These are phyloP conservation scores for Synergus laeviventris DNA, from an alignment of 2,888 invertebrate genomes.

Conservation along the genomic window DNA sequence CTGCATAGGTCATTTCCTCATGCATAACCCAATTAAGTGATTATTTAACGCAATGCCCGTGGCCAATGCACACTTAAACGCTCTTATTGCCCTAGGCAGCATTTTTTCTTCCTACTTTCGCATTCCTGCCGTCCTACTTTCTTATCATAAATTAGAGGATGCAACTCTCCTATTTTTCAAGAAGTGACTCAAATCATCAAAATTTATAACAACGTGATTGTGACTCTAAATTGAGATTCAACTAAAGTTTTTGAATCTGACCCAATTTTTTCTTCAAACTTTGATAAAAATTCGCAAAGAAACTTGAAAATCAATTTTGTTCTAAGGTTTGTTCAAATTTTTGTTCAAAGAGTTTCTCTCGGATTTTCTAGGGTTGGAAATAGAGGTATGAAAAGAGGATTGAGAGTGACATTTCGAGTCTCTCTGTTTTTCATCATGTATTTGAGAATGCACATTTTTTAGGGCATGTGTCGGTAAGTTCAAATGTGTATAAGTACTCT, in stretches of 20 bases:
- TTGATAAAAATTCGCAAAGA: background rate
- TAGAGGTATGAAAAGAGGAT: background rate
- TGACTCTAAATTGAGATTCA: background rate
- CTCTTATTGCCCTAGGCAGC: constrained; percentile 29
- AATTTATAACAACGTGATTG: background rate
- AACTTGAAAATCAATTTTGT: background rate
- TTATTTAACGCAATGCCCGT: constrained; percentile 68
- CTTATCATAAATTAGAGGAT: background rate
- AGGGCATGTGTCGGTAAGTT: background rate
- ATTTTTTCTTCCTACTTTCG: constrained; percentile 46
- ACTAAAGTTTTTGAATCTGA: background rate
- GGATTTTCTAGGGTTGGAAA: background rate
- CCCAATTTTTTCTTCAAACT: background rate
- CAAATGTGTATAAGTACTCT: background rate
- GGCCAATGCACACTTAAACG: constrained; percentile 44
- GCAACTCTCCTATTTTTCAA: background rate
- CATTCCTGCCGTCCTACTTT: background rate
- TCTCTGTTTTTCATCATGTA: background rate
- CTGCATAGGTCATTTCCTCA: constrained; percentile 73
- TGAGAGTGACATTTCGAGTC: background rate
- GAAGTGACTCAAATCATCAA: background rate
- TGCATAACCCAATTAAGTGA: constrained; percentile 74
- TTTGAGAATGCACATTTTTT: background rate
- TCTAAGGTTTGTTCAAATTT: background rate
- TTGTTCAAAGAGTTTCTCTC: no score